Evolutionary conservation across 2,797 vertebrate species (phyloP).

Genomic region (Lithobates sylvaticus): DNA sequence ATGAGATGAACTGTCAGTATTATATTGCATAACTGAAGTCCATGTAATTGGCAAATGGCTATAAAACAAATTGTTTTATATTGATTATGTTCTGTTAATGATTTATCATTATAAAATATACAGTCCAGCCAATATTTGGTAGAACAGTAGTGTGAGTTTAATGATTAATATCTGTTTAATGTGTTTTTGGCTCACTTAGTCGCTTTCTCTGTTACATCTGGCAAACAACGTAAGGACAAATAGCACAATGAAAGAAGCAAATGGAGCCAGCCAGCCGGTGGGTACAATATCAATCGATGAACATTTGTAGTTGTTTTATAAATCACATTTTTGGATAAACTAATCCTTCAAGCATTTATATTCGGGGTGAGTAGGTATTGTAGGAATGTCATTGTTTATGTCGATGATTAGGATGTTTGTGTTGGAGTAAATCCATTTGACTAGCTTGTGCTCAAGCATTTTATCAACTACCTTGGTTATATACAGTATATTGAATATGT

Average conservation of each 20-base stretch:
- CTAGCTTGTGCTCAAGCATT: too few species aligned
- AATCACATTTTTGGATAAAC: too few species aligned
- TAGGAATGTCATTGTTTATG: too few species aligned
- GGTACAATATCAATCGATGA: background rate
- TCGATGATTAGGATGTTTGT: too few species aligned
- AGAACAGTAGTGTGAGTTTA: slow-evolving; percentile 25
- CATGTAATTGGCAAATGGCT: background rate
- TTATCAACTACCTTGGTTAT: too few species aligned
- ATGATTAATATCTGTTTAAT: slow-evolving; percentile 34
- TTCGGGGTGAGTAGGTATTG: too few species aligned
- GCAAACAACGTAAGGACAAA: background rate
- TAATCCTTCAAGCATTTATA: too few species aligned
- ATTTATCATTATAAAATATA: slow-evolving; percentile 45
- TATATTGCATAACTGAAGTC: slow-evolving; percentile 1
- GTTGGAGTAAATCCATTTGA: too few species aligned
- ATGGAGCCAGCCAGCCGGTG: slow-evolving; percentile 15
- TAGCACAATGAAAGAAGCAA: slow-evolving; percentile 18
- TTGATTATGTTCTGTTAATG: slow-evolving; percentile 43
- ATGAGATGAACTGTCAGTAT: background rate
- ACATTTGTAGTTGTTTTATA: background rate
- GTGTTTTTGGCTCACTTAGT: background rate
- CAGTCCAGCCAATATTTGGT: slow-evolving; percentile 24
- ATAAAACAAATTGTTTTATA: slow-evolving; percentile 9
- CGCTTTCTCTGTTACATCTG: background rate
- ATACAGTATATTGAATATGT: too few species aligned